These are phyloP conservation scores for Vulpes lagopus DNA, from an alignment of 2,113 vertebrate species.

Conservation along the genomic window DNA sequence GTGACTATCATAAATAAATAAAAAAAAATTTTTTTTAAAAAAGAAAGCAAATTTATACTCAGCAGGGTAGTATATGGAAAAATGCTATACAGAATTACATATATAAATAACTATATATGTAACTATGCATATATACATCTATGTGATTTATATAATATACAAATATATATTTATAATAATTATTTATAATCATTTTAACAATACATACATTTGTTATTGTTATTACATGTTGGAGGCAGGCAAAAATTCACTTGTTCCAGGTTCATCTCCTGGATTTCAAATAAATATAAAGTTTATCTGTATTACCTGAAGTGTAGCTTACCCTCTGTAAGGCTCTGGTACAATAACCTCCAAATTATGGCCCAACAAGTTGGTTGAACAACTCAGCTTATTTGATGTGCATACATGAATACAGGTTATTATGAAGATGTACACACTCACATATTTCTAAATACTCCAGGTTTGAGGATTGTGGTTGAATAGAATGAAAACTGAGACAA, in stretches of 20 bases:
- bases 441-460: background rate
- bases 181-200: background rate
- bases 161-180: background rate
- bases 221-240: background rate
- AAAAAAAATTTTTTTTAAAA: no score
- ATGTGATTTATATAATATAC: no score
- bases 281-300: background rate
- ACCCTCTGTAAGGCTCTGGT: background rate
- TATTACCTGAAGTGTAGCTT: background rate
- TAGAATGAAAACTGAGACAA: background rate
- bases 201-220: background rate
- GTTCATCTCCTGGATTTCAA: background rate
- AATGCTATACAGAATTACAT: background rate
- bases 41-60: background rate
- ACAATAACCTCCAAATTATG: background rate
- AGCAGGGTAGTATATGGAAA: background rate
- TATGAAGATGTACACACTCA: background rate
- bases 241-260: background rate
- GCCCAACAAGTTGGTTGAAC: background rate
- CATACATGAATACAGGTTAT: background rate
- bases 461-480: background rate
- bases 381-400: background rate
- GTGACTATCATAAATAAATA: no score
- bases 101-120: background rate
- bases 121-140: background rate